phyloP scores from a whole-genome alignment of 2,113 vertebrate species.

The Psittacara wagleri region DNA sequence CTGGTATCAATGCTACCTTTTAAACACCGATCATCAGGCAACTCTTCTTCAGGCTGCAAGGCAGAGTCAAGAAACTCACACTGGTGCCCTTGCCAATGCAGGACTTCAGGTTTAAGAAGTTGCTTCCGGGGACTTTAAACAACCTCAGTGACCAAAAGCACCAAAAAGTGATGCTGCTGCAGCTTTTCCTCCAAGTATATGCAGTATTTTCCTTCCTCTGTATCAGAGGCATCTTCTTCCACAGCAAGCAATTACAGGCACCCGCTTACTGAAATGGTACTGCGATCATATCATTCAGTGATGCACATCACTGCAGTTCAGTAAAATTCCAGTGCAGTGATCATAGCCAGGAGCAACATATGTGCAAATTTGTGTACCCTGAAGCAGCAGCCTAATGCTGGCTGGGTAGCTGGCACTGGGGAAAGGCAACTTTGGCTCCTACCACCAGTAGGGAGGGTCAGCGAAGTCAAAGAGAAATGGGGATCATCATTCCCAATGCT shows the following conservation, averaged over 20 bases:
- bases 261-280: background rate
- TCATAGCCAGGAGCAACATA: background rate
- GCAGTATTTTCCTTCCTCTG: background rate
- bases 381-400: background rate
- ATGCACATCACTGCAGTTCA: background rate
- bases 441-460: background rate
- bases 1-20: background rate
- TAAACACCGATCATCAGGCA: background rate
- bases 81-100: background rate
- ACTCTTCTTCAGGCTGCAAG: background rate
- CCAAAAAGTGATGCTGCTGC: background rate
- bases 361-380: background rate
- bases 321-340: background rate
- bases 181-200: background rate
- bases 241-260: background rate
- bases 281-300: background rate
- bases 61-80: background rate
- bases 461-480: background rate
- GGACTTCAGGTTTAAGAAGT: background rate
- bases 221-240: background rate
- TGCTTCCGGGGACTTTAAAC: background rate
- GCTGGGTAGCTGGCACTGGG: background rate
- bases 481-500: rapidly evolving
- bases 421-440: background rate
- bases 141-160: background rate